phyloP scores from a whole-genome alignment of 2,888 invertebrate genomes.

The Drosophila borealis region DNA sequence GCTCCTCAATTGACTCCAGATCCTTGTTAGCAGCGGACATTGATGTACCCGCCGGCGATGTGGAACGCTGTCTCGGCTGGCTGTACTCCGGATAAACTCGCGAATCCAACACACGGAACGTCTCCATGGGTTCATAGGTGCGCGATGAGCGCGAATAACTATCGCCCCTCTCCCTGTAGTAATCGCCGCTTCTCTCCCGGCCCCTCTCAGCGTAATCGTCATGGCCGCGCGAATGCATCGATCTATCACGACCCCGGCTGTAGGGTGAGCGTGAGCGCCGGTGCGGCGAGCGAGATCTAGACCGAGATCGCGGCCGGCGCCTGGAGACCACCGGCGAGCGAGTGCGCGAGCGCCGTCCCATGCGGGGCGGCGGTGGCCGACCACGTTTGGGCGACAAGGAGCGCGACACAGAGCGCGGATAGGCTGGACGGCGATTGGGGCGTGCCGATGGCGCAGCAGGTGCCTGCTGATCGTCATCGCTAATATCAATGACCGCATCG shows the following conservation, averaged over 20 bases:
- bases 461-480: slow-evolving; percentile 78
- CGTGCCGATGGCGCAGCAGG: slow-evolving; percentile 28
- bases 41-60: slow-evolving; percentile 30
- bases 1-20: slow-evolving; percentile 36
- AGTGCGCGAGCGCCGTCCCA: slow-evolving; percentile 41
- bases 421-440: slow-evolving; percentile 44
- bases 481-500: slow-evolving; percentile 81
- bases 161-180: slow-evolving; percentile 24
- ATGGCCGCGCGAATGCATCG: slow-evolving; percentile 36
- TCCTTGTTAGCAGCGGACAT: slow-evolving; percentile 41
- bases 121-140: slow-evolving; percentile 42
- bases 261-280: slow-evolving; percentile 58
- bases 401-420: slow-evolving; percentile 49
- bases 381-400: slow-evolving; percentile 54
- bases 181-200: slow-evolving; percentile 22
- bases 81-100: slow-evolving; percentile 83
- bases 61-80: slow-evolving; percentile 46
- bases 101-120: slow-evolving; percentile 82
- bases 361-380: slow-evolving; percentile 20
- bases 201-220: slow-evolving; percentile 37
- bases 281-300: slow-evolving; percentile 47
- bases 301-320: slow-evolving; percentile 37
- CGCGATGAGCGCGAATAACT: slow-evolving; percentile 54
- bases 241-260: slow-evolving; percentile 39
- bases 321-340: slow-evolving; percentile 51